Percentiles rank a stretch among this genome's conserved stretches.
These are phyloP conservation scores for Delia radicum DNA, from an alignment of 1,140 invertebrate species.

Conservation along the genomic window DNA sequence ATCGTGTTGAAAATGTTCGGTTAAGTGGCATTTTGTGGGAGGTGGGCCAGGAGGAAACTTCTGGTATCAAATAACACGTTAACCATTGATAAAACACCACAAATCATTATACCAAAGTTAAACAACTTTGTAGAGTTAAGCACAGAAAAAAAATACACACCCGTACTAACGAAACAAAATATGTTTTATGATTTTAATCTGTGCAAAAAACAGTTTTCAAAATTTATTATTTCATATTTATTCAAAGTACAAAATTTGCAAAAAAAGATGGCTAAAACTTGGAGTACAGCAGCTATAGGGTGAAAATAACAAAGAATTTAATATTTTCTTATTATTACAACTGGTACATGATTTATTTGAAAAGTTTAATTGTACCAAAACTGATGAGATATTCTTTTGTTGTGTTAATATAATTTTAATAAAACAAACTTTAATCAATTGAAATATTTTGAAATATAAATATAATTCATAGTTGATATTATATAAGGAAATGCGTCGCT, in stretches of 20 bases:
- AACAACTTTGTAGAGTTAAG: neutral
- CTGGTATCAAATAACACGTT: neutral
- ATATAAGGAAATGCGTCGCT: too few species aligned
- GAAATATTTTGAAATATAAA: too few species aligned
- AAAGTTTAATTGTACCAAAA: neutral
- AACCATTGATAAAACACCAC: neutral
- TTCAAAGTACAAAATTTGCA: neutral
- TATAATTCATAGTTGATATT: too few species aligned
- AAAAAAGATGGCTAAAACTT: neutral
- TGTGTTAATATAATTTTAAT: too few species aligned
- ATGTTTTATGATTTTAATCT: constrained; percentile 2
- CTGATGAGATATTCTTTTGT: neutral
- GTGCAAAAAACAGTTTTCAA: neutral
- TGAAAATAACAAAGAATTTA: neutral
- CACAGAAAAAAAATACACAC: too few species aligned
- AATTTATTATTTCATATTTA: constrained; percentile 21
- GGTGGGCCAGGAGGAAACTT: neutral
- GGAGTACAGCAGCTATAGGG: neutral
- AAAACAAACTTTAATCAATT: too few species aligned
- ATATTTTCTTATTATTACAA: neutral
- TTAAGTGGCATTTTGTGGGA: neutral
- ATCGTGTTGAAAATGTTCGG: neutral
- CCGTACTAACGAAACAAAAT: neutral
- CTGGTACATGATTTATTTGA: constrained; percentile 15
- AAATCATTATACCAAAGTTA: neutral